A percentile compares a stretch with the other conserved stretches of the same genome.
Evolutionary conservation across 2,888 invertebrate species (phyloP).

Genomic region (Mesorhabditis sp.): DNA sequence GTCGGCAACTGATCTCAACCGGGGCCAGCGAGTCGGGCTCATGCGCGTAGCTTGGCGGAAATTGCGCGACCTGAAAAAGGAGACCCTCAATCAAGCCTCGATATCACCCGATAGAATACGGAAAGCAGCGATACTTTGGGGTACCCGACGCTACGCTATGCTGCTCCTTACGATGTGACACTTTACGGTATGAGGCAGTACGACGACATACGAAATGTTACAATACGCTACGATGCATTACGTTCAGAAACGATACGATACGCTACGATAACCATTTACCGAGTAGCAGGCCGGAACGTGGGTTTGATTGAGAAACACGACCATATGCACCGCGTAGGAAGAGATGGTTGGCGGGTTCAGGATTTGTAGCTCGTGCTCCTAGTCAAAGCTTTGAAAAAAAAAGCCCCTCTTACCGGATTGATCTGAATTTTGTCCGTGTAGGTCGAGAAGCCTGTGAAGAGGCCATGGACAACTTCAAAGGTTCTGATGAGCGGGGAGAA

Average conservation of each 20-base stretch:
- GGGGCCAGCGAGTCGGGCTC: slow-evolving; percentile 45
- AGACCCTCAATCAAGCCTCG: slow-evolving; percentile 13
- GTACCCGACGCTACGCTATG: neutral
- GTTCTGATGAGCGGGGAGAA: slow-evolving; percentile 34
- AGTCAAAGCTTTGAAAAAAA: slow-evolving; percentile 14
- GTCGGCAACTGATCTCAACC: slow-evolving; percentile 41
- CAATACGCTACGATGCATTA: neutral
- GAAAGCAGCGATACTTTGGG: too few species aligned
- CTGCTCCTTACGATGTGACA: neutral
- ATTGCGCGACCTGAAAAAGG: slow-evolving; percentile 33
- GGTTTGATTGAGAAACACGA: neutral
- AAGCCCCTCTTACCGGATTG: slow-evolving; percentile 14
- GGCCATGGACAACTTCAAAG: slow-evolving; percentile 49
- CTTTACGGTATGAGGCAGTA: neutral
- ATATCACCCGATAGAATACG: too few species aligned
- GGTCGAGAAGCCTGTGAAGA: slow-evolving; percentile 49
- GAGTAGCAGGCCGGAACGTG: neutral
- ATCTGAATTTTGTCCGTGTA: slow-evolving; percentile 15
- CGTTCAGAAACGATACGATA: neutral
- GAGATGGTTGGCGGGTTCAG: slow-evolving; percentile 16
- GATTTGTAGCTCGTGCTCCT: slow-evolving; percentile 5
- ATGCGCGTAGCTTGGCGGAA: slow-evolving; percentile 35
- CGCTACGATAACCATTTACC: neutral
- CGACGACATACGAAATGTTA: too few species aligned
- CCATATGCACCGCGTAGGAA: slow-evolving; percentile 26